Evolutionary conservation across 2,797 vertebrate genomes (phyloP), one percentile per base, ranked within the genome.

Genomic region (Sebastes nivosus): DNA sequence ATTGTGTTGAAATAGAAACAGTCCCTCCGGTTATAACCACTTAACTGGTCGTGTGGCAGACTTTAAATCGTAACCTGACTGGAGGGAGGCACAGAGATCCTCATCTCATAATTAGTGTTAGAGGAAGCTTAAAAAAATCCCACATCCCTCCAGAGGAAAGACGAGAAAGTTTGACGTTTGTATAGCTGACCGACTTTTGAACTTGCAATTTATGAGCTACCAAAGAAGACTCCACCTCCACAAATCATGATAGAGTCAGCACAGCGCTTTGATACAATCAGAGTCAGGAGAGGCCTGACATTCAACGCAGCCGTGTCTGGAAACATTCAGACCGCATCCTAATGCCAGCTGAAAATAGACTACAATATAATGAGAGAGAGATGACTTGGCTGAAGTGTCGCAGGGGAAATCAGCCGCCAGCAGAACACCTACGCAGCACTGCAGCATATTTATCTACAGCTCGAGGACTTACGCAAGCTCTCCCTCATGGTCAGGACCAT

Each of bases 381-480:
- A 89, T 85, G 88, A 88, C 90, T 90, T 89, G 84, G 83, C 80
- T 87, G 58, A 85, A 79, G 86, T 85, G 92, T 91, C 75, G 67
- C 91, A 67, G 80, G 87, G 90, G 88, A 90, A 91, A 89, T 88
- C 78, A 76, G 70, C 68, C 18, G 27, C 67, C 78, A 83, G 83
- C 79, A 80, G 81, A 86, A 90, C 90, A 91, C 89, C 88, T 84
- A 91, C 88, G 46, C 86, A 80, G 82, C 71, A n/a, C 67, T 82
- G 78, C 80, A 79, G 90, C 85, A 79, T 79, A 84, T 91, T 87
- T 74, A 81, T 88, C 87, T 73, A 68, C 67, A 57, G 76, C 75
- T 52, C 7, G 24, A 72, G 74, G 83, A 82, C 66, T 81, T 76
- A n/a, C 25, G 5, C 75, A 79, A 88, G 81, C 74, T 27, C 75